These are phyloP conservation scores for Bimastos eiseni DNA, from an alignment of 2,888 invertebrate species.

Conservation along the genomic window DNA sequence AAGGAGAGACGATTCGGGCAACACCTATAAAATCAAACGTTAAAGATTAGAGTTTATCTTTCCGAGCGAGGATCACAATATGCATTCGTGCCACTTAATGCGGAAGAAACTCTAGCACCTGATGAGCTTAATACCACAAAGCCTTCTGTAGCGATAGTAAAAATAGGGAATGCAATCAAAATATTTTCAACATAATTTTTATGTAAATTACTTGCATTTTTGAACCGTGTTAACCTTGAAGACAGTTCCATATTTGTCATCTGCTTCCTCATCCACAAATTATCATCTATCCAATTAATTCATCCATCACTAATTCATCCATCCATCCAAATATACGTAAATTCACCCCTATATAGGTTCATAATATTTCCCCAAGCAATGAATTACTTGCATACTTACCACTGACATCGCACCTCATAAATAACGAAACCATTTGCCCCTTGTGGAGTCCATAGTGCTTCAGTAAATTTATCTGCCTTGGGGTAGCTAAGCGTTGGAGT, in stretches of 20 bases:
- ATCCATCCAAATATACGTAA: too few relatives aligned
- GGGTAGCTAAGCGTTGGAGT: too few relatives aligned
- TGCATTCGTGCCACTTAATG: background rate
- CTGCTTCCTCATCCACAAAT: background rate
- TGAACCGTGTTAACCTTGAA: background rate
- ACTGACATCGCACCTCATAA: too few relatives aligned
- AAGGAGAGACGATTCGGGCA: background rate
- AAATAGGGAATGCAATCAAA: too few relatives aligned
- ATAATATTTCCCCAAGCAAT: too few relatives aligned
- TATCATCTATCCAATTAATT: background rate
- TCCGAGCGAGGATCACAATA: background rate
- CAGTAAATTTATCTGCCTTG: too few relatives aligned
- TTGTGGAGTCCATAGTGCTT: too few relatives aligned
- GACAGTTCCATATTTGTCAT: background rate
- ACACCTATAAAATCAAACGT: background rate
- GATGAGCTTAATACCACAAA: background rate
- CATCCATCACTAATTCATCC: too few relatives aligned
- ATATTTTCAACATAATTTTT: background rate
- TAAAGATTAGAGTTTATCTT: background rate
- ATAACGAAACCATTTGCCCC: too few relatives aligned
- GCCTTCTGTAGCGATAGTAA: background rate
- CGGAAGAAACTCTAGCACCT: too few relatives aligned
- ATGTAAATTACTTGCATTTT: background rate
- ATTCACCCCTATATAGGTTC: too few relatives aligned
- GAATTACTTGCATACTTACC: too few relatives aligned